Conservation (phyloP, 2,113 vertebrate genomes). For the Aviceda subcristata region DNA sequence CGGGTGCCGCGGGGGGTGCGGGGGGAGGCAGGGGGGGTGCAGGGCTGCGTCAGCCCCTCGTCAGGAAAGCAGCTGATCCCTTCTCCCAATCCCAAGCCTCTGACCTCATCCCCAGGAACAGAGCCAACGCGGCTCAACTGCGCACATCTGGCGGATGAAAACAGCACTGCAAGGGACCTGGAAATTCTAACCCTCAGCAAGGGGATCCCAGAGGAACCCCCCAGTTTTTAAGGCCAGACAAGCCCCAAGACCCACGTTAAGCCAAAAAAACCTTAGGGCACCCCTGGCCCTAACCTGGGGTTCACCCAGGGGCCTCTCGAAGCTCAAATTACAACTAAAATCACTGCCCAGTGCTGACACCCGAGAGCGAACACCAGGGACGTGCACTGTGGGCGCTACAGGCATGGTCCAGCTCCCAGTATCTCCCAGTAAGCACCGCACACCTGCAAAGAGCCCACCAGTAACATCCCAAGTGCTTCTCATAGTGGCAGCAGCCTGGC, state of each 20-base stretch:
- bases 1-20: not conserved
- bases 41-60: not conserved
- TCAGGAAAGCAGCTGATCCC: slow-evolving; percentile 69
- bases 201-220: not conserved
- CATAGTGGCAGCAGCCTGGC: rapidly evolving
- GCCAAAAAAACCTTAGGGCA: rapidly evolving
- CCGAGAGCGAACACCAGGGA: rapidly evolving
- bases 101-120: slow-evolving; percentile 69
- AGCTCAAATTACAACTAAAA: not conserved
- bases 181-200: rapidly evolving
- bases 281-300: not conserved
- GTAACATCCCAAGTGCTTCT: not conserved
- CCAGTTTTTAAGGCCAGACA: rapidly evolving
- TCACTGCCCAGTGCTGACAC: rapidly evolving
- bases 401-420: not conserved
- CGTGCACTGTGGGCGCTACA: rapidly evolving
- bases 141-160: slow-evolving; percentile 85
- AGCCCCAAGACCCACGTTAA: rapidly evolving
- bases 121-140: slow-evolving; percentile 86
- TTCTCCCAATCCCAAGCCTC: slow-evolving; percentile 70
- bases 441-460: not conserved
- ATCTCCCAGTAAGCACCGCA: not conserved
- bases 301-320: rapidly evolving
- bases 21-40: slow-evolving; percentile 29
- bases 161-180: slow-evolving; percentile 25